A percentile compares a stretch with the other conserved stretches of the same genome.
These are phyloP conservation scores for Myotis lucifugus DNA, from an alignment of 2,113 vertebrate species.

Conservation along the genomic window DNA sequence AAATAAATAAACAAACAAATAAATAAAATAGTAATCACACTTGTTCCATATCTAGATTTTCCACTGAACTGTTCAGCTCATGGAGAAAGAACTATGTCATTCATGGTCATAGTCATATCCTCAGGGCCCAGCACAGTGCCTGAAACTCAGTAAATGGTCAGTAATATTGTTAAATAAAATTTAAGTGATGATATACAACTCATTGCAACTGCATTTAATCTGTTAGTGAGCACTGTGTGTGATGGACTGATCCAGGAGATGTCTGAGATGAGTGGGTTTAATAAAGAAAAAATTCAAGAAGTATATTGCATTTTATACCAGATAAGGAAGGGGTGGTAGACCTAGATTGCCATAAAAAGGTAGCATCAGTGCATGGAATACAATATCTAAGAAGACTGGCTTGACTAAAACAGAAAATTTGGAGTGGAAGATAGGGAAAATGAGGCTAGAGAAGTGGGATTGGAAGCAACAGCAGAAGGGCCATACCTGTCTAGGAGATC, in stretches of 20 bases:
- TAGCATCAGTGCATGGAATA: not conserved
- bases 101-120: not conserved
- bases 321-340: not conserved
- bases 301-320: not conserved
- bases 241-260: not conserved
- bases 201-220: not conserved
- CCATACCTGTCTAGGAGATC: not conserved
- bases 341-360: not conserved
- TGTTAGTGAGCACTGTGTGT: not conserved
- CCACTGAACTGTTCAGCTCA: not conserved
- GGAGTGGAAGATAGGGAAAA: not conserved
- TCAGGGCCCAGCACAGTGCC: not conserved
- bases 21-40: too few relatives aligned
- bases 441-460: not conserved
- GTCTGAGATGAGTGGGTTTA: not conserved
- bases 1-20: too few relatives aligned
- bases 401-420: not conserved
- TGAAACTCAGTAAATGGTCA: not conserved
- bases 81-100: not conserved
- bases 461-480: not conserved
- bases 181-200: not conserved
- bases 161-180: not conserved
- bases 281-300: not conserved
- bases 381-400: not conserved
- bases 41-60: not conserved